Evolutionary conservation across 2,888 invertebrate species (phyloP).

Genomic region (Archips xylosteana): DNA sequence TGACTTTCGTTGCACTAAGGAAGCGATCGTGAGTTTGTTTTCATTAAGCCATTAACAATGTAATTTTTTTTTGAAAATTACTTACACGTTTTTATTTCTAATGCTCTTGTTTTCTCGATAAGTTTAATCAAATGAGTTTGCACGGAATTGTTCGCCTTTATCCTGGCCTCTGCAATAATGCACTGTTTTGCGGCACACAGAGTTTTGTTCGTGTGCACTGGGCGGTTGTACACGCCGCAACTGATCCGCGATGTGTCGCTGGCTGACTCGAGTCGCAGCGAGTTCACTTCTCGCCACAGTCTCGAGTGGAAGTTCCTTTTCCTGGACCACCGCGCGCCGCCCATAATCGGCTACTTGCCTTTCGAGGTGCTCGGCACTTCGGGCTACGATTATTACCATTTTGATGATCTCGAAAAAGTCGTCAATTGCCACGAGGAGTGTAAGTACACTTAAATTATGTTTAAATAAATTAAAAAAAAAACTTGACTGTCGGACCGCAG

Average conservation of each 20-base stretch:
- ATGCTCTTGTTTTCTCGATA: no score
- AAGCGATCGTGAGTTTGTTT: no score
- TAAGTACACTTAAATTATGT: slow-evolving; percentile 80
- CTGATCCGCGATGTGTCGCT: slow-evolving; percentile 94
- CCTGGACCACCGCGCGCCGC: slow-evolving; percentile 95
- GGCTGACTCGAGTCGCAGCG: slow-evolving; percentile 90
- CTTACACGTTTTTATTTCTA: no score
- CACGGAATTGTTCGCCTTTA: no score
- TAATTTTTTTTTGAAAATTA: no score
- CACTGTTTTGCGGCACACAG: slow-evolving; percentile 56
- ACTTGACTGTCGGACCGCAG: not conserved
- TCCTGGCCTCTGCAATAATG: no score
- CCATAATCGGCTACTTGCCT: slow-evolving; percentile 96
- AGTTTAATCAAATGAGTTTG: no score
- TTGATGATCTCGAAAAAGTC: slow-evolving; percentile 96
- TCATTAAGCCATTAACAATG: no score
- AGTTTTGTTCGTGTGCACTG: slow-evolving; percentile 93
- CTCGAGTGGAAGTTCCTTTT: slow-evolving; percentile 98
- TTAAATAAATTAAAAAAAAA: not conserved
- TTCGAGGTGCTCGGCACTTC: slow-evolving; percentile 98
- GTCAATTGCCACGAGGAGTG: slow-evolving; percentile 94
- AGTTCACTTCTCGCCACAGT: slow-evolving; percentile 97
- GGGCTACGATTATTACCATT: slow-evolving; percentile 98
- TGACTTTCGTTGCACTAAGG: no score
- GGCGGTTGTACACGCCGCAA: slow-evolving; percentile 92